These are phyloP conservation scores for Buphagus erythrorhynchus DNA, from an alignment of 2,797 vertebrate species.

Conservation along the genomic window DNA sequence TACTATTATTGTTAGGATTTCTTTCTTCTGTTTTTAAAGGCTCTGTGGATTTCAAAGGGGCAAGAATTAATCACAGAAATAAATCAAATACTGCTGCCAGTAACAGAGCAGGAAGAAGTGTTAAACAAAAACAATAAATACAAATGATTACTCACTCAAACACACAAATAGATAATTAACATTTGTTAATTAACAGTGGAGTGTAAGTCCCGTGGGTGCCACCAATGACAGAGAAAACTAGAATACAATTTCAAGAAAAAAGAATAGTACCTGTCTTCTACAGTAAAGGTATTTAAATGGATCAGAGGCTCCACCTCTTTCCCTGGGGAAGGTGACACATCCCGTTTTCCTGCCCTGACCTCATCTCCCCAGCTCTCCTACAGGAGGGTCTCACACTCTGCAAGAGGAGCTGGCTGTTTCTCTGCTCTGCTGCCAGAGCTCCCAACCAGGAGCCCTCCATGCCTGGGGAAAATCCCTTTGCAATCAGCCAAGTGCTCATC, in stretches of 20 bases:
- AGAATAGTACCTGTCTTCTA: not conserved
- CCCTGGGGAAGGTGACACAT: not conserved
- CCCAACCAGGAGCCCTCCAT: not conserved
- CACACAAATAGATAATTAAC: not conserved
- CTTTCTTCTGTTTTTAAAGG: conserved; percentile 49
- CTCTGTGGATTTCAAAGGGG: conserved; percentile 16
- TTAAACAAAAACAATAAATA: not conserved
- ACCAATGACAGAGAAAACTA: not conserved
- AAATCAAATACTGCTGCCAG: conserved; percentile 7
- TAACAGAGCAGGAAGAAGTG: not conserved
- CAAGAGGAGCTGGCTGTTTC: not conserved
- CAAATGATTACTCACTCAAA: not conserved
- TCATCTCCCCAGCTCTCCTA: not conserved
- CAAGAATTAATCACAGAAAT: conserved; percentile 54
- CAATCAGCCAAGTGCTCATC: not conserved
- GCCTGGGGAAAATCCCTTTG: not conserved
- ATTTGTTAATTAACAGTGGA: not conserved
- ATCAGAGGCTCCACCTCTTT: not conserved
- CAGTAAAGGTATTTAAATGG: not conserved
- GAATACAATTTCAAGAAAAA: not conserved
- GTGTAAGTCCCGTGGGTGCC: not conserved
- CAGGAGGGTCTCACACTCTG: not conserved
- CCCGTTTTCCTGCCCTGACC: not conserved
- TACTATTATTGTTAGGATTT: conserved; percentile 59
- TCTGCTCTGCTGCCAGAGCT: not conserved